These are phyloP conservation scores for Mythimna albipuncta DNA, from an alignment of 2,888 invertebrate genomes.

Conservation along the genomic window DNA sequence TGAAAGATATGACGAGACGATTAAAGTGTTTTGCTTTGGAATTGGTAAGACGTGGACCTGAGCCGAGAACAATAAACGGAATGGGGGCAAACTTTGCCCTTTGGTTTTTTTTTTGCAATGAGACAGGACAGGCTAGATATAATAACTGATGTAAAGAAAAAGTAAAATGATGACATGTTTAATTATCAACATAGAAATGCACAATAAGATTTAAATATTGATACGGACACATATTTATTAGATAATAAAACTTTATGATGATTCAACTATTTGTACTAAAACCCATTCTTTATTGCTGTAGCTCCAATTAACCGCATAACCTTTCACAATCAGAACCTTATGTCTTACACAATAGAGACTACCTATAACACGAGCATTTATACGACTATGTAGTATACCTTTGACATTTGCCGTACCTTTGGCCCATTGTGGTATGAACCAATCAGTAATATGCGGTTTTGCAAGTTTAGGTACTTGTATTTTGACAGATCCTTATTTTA, in stretches of 20 bases:
- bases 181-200: constrained; percentile 1
- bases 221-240: constrained; percentile 11
- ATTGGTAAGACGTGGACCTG: no score
- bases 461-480: constrained; percentile 37
- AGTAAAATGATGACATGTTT: no score
- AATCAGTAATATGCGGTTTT: constrained; percentile 48
- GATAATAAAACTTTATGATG: constrained; percentile 44
- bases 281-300: constrained; percentile 29
- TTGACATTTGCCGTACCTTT: constrained; percentile 53
- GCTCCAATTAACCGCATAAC: constrained; percentile 37
- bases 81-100: no score
- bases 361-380: constrained; percentile 17
- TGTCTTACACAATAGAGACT: constrained; percentile 25
- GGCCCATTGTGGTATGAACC: constrained; percentile 43
- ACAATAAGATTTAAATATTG: background rate
- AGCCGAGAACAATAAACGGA: no score
- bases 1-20: no score
- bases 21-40: no score
- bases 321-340: constrained; percentile 38
- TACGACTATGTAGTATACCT: constrained; percentile 4
- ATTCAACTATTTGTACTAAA: constrained; percentile 39
- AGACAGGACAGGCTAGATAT: no score
- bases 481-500: constrained; percentile 18
- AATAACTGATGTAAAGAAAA: no score
- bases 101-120: no score